Base-by-base conservation (phyloP, 2,113 vertebrate genomes). In the Amblyopsis rosae region DNA sequence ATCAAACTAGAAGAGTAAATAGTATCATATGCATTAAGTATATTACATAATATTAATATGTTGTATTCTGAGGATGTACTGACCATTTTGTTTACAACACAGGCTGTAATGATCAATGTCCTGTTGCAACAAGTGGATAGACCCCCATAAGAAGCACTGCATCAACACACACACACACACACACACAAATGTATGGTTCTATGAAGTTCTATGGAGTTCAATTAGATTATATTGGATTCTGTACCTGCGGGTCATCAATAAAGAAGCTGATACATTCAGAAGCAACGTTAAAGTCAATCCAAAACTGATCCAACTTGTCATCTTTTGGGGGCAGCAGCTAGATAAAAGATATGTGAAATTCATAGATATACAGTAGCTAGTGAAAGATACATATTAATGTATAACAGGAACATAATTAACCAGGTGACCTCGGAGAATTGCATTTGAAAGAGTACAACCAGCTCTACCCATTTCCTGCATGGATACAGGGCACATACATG, bases 201-300 rank as follows among this genome's bases (percentile, higher is more conserved):
- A 8, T 41, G 35, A 41, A 8, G 35, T 41, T 41, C 35, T 41
- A 8, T 41, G 4, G 35, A 5, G 7, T 41, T 41, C 1, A 41
- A 41, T 41, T 41, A 8, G 35, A 51, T 51, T 51, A 1, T 41
- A 12, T 17, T 16, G 12, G 50, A 58, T 33, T 12, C 45, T 55
- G 83, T 88, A 97, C 96, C 94, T 95, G 88, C 0, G 70, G 77
- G 16, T 89, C 91, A 12, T 96, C 83, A 35, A 95, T 88, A 13
- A 95, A 97, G 88, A 99, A 97, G 70, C 94, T 94, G 64, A 98
- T 83, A n/a, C 93, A 93, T 62, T 86, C 90, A 58, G 93, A 96
- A 35, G 91, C 92, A 0, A 82, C 1, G 1, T 98, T 99, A 70
- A 99, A 99, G 69, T 99, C 96, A 0, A 99, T 92, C 97, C 97